Evolutionary conservation across 1,140 invertebrate genomes (phyloP), one percentile per base, ranked within the genome.

Genomic region (Palaemon carinicauda): DNA sequence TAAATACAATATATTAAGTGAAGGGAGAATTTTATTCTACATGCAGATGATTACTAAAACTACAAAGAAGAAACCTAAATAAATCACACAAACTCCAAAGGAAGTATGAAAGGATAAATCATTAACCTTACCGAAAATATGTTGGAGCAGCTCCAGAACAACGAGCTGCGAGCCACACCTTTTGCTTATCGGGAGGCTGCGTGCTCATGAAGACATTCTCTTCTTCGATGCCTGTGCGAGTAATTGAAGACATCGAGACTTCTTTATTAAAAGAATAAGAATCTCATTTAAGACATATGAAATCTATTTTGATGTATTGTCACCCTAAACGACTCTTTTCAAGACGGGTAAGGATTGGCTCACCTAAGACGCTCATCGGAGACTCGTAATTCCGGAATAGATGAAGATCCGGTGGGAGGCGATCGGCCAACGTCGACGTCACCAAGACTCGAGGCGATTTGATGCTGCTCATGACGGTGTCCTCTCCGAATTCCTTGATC

Each of bases 141-240:
- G 97, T 97, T 0, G 98, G 98, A n/a, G 98, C 98, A 0, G 98
- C 98, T 12, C 98, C 98, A 19, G 96, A 97, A 19, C 96, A 95
- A 83, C 97, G 92, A 0, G 96, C 97, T 0, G 96, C 96, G 89
- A 96, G 94, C 97, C 97, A 99, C 24, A 98, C 92, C n/a, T 95
- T 91, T 91, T 98, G 96, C 51, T 97, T 94, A 85, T 94, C 91
- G 14, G 94, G 93, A 1, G 93, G 91, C 17, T 93, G 91, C 1
- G 94, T 93, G 21, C 69, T 82, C 83, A 75, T 86, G 82, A 83
- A 87, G 29, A 85, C 82, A 52, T 53, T 88, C 15, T 81, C 75
- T 54, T 88, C 89, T 21, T 81, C 78, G n/a, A 88, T 80, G 21
- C 88, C 88, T 89, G 80, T 71, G 50, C 21, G 15, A 10, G 71